Evolutionary conservation across 2,888 invertebrate species (phyloP).

Genomic region (Tenthredo amoena): DNA sequence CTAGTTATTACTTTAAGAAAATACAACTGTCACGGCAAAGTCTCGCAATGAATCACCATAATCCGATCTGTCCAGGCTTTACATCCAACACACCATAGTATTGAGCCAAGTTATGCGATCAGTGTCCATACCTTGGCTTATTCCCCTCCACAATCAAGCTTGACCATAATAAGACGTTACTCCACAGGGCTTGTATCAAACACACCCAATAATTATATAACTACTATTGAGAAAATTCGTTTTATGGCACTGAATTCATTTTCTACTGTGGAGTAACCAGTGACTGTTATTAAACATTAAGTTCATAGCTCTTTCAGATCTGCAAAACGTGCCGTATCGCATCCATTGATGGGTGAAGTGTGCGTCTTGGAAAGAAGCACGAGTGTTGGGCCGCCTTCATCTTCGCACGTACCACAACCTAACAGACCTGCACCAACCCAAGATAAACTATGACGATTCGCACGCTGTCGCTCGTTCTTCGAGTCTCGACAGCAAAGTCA

Average conservation of each 20-base stretch:
- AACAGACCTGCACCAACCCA: constrained; percentile 64
- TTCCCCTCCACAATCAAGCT: background rate
- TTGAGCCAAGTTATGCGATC: constrained; percentile 6
- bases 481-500: constrained; percentile 70
- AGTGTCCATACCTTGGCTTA: background rate
- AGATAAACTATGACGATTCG: constrained; percentile 75
- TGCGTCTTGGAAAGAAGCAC: constrained; percentile 72
- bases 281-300: constrained; percentile 13
- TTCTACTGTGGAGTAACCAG: constrained; percentile 14
- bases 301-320: constrained; percentile 73
- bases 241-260: too few species aligned
- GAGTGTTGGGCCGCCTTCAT: constrained; percentile 71
- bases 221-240: background rate
- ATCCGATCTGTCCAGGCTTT: constrained; percentile 17
- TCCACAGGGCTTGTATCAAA: constrained; percentile 24
- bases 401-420: constrained; percentile 61
- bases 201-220: background rate
- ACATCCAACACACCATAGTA: background rate
- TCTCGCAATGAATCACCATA: constrained; percentile 26
- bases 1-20: constrained; percentile 1
- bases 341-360: constrained; percentile 73
- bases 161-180: constrained; percentile 30
- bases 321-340: constrained; percentile 79
- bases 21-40: background rate
- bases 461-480: constrained; percentile 76